Percentiles rank a stretch among this genome's conserved stretches.
Conservation (phyloP, 1,140 invertebrate species). For the Stenopsyche tienmushanensis region DNA sequence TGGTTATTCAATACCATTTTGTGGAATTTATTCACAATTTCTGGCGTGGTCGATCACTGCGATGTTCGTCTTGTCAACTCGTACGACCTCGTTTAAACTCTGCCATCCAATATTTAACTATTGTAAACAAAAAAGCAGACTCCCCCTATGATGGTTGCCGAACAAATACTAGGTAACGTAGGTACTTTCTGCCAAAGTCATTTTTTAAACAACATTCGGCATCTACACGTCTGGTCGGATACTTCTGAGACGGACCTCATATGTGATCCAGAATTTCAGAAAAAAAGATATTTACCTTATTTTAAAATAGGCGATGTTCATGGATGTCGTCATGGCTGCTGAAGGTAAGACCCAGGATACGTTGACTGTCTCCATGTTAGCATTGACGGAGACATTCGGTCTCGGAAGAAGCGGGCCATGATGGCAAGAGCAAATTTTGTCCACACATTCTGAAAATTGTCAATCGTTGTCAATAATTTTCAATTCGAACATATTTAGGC, state of each 20-base stretch:
- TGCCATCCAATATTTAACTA: no score
- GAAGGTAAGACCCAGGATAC: constrained; percentile 2
- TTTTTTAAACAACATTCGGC: not conserved
- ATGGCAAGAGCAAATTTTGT: constrained; percentile 49
- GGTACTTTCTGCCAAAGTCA: no score
- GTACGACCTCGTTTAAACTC: no score
- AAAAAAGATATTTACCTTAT: constrained; percentile 4
- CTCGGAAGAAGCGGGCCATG: constrained; percentile 46
- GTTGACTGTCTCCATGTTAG: not conserved
- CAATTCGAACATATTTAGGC: no score
- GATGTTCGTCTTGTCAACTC: no score
- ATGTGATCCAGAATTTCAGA: not conserved
- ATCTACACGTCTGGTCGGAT: not conserved
- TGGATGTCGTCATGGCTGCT: not conserved
- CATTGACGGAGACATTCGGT: constrained; percentile 44
- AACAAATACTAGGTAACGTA: no score
- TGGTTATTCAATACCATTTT: no score
- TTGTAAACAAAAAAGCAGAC: no score
- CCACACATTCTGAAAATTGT: constrained; percentile 51
- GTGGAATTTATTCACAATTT: no score
- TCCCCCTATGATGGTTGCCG: no score
- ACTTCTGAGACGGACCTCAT: not conserved
- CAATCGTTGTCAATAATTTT: no score
- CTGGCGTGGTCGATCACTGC: no score
- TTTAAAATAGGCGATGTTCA: not conserved